phyloP scores from a whole-genome alignment of 1,140 invertebrate species.

The Linepithema humile region DNA sequence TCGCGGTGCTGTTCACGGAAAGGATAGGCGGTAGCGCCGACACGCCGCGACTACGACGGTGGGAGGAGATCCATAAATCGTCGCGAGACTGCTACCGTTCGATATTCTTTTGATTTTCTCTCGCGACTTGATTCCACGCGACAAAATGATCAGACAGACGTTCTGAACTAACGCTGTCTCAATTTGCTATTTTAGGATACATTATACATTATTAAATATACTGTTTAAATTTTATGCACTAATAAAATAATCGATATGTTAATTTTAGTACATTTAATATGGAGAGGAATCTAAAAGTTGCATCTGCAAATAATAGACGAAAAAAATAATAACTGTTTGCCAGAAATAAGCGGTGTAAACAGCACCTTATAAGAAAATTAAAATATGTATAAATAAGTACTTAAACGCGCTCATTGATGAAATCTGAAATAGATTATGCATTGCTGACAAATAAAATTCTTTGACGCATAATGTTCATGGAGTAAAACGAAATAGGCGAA shows the following conservation, averaged over 20 bases:
- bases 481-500: slow-evolving; percentile 9
- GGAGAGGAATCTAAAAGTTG: not conserved
- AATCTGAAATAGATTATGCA: not conserved
- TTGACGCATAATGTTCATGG: not conserved
- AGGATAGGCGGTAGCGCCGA: slow-evolving; percentile 35
- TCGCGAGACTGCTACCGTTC: slow-evolving; percentile 3
- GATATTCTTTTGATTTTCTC: slow-evolving; percentile 17
- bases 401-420: too few relatives aligned
- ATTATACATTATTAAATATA: not conserved
- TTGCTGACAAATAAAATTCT: not conserved
- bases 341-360: too few relatives aligned
- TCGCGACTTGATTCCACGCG: not conserved
- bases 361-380: too few relatives aligned
- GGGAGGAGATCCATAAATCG: slow-evolving; percentile 40
- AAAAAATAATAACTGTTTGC: too few relatives aligned
- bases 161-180: not conserved
- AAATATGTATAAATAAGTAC: too few relatives aligned
- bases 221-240: not conserved
- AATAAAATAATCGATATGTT: not conserved
- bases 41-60: not conserved
- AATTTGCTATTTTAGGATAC: too few relatives aligned
- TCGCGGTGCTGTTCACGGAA: slow-evolving; percentile 47
- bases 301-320: not conserved
- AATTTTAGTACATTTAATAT: not conserved
- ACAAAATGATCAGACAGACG: not conserved